Base-by-base conservation (phyloP, 2,113 vertebrate genomes). In the Verasper variegatus region DNA sequence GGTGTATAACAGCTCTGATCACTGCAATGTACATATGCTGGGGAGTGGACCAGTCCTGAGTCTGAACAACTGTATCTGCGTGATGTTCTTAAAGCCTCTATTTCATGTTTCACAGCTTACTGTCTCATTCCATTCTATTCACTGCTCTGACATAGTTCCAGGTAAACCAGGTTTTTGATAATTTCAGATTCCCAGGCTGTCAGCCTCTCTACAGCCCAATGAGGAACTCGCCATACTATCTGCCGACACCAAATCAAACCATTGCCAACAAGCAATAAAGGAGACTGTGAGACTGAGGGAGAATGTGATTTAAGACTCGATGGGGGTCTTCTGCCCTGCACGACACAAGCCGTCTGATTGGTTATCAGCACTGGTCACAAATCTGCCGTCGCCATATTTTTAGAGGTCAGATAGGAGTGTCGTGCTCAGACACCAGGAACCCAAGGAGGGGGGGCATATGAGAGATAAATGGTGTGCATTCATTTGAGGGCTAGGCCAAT, bases 331-430 rank as follows among this genome's bases (percentile, higher is more conserved):
- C 62, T 5, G 52, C 81, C 81, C 73, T 31, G 80, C 86, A 82
- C 37, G 58, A 87, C 85, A 82, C 64, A 8, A 76, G 84, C 84
- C 78, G 78, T 88, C 85, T 89, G 89, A 91, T 91, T 91, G 88
- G 89, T 90, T 90, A 88, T 91, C 87, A 89, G 84, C 67, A 57
- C 54, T 18, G 80, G 81, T 80, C 83, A 91, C 91, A 90, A 90
- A 92, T 92, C 89, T 89, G 85, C 81, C n/a, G 26, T 51, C 45
- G 59, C 85, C 86, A 91, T 90, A 87, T 89, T 92, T 87, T 88
- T 89, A 83, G 89, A 93, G 88, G 90, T 90, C 91, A 92, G 84
- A 81, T 78, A 65, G 83, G 78, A 87, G 76, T 42, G 51, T 76
- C 84, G 67, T 82, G 66, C 80, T 78, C 76, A 81, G 80, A 73